Base-by-base conservation (phyloP, 1,140 invertebrate species). In the Cyclargus thomasi region DNA sequence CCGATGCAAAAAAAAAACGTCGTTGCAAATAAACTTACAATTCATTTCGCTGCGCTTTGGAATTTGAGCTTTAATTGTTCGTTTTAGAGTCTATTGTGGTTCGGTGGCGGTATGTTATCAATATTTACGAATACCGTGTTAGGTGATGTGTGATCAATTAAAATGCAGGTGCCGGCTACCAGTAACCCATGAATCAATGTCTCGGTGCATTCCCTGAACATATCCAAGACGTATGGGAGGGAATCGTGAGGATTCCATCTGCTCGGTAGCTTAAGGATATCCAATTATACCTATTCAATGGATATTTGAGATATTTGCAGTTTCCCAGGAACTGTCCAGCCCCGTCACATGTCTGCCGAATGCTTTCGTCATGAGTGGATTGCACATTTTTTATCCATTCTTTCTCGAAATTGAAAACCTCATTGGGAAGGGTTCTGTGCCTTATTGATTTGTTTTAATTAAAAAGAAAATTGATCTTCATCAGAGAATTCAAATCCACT, bases 61-160 rank as follows among this genome's bases (percentile, higher is more conserved):
- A 21, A 59, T 59, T 59, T 59, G 20, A 21, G 18, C 55, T 59
- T 20, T 20, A 59, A 7, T 14, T 18, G 7, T 7, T 59, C 6
- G 5, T 20, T 20, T 20, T 59, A 20, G 18, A 11, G 55, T 21
- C 11, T 20, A 20, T 59, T 59, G 17, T 59, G 18, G 18, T 11
- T 11, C 10, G 55, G 11, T 11, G 18, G 7, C 7, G 7, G 18
- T 18, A 20, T 20, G 55, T 59, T 59, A 59, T 59, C 55, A 59
- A 59, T 59, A 59, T 59, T 59, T 59, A 59, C 55, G 55, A 59
- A 59, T 18, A 59, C 55, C 17, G 55, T 20, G 17, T 59, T 59
- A 59, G 55, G 55, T 59, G 55, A 59, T 59, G 55, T 59, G 55
- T 20, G 20, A 59, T 59, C 55, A 59, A 59, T 59, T 59, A 59